These are phyloP conservation scores for Sebastes hubbsi DNA, from an alignment of 2,797 vertebrate genomes.

Conservation along the genomic window DNA sequence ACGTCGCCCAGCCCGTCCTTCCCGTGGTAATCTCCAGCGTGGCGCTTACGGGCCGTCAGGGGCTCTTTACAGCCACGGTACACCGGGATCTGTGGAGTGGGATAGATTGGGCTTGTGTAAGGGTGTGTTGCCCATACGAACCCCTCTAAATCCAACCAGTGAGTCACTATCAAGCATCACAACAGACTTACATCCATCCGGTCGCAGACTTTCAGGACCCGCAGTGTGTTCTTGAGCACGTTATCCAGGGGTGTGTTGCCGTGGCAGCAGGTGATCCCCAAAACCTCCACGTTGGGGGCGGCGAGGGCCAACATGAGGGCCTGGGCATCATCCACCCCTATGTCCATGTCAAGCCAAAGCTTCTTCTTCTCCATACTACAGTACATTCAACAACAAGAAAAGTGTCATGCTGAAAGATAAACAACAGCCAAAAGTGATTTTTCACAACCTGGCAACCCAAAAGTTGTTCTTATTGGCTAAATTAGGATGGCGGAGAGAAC, in stretches of 20 bases:
- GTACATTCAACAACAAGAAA: neutral
- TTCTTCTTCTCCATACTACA: constrained; percentile 55
- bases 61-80: constrained; percentile 63
- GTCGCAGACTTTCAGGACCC: constrained; percentile 89
- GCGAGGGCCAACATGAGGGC: constrained; percentile 90
- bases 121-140: neutral
- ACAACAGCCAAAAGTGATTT: neutral
- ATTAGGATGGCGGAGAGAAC: too few species aligned
- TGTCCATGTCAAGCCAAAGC: constrained; percentile 63
- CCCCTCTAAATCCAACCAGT: neutral
- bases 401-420: neutral
- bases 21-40: constrained; percentile 69
- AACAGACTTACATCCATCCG: constrained; percentile 70
- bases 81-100: constrained; percentile 76
- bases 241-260: constrained; percentile 88
- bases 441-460: neutral
- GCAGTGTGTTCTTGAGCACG: constrained; percentile 88
- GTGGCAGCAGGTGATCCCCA: constrained; percentile 83
- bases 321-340: constrained; percentile 71
- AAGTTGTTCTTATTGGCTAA: neutral
- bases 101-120: neutral
- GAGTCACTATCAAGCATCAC: neutral
- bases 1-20: constrained; percentile 79
- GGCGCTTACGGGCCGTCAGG: constrained; percentile 40
- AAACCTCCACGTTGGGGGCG: constrained; percentile 40